Base-by-base conservation (phyloP, 2,113 vertebrate species). In the Cervus canadensis region DNA sequence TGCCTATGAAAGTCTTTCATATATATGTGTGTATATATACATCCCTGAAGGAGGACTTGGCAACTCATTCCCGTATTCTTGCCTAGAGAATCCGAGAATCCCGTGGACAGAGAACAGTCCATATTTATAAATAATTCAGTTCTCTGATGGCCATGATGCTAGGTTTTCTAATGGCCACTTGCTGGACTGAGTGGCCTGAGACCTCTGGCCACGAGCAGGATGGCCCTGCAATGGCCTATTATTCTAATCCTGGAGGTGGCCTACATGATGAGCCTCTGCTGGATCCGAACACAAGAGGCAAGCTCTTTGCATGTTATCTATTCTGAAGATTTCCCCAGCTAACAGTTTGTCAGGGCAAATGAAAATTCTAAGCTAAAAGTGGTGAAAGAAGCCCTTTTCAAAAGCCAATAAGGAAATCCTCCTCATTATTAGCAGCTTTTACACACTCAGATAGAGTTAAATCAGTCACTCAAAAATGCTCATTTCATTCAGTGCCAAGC, bases 291-390 rank as follows among this genome's bases (percentile, higher is more conserved):
- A 15, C 50, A 89, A 12, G 40, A 40, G n/a, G 40, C 13, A 57
- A 81, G 36, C 40, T 85, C 60, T 94, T 89, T 81, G 52, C 14
- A 21, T 62, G 6, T 59, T 10, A 36, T 71, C 36, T 83, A 25
- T 78, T 62, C 67, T 93, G 43, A 71, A 97, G 82, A 50, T 52
- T 52, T 96, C 40, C 17, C 15, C 25, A 17, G 13, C 14, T 52
- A 94, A 94, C 7, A 50, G n/a, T 71, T 64, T 89, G 48, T 88
- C 50, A 88, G n/a, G 7, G 28, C 56, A 78, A 94, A 82, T 88
- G 50, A 93, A 97, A 97, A 91, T 90, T 78, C n/a, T 23, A 62
- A 93, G 7, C 54, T 95, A n/a, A 79, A 94, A 59, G 59, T 60
- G 11, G 82, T 59, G 25, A 88, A 87, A 87, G 79, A 81, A 87